Conservation (phyloP, 2,888 invertebrate species). For the Quadroppia sp. region DNA sequence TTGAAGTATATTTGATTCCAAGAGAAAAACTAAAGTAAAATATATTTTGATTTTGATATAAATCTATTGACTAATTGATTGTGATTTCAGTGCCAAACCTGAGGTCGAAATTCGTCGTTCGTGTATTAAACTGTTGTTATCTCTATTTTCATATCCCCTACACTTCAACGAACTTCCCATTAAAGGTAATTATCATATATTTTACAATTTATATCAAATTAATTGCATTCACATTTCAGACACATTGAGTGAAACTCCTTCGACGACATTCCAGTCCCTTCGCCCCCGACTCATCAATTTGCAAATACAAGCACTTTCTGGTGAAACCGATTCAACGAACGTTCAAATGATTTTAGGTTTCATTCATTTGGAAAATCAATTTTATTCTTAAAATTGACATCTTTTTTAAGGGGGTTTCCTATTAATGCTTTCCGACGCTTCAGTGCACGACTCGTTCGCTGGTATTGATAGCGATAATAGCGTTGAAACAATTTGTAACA, state of each 20-base stretch:
- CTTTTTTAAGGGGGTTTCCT: slow-evolving; percentile 14
- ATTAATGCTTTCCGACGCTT: slow-evolving; percentile 1
- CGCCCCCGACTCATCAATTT: slow-evolving; percentile 73
- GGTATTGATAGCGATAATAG: neutral
- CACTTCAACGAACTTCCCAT: slow-evolving; percentile 67
- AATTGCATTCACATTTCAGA: slow-evolving; percentile 39
- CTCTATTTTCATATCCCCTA: slow-evolving; percentile 84
- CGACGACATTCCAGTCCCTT: slow-evolving; percentile 53
- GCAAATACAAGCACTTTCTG: slow-evolving; percentile 74
- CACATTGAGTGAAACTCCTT: slow-evolving; percentile 42
- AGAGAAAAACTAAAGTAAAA: slow-evolving; percentile 69
- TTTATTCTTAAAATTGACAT: neutral
- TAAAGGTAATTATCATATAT: slow-evolving; percentile 50
- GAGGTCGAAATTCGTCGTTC: slow-evolving; percentile 70
- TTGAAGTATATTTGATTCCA: slow-evolving; percentile 76
- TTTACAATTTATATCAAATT: slow-evolving; percentile 50
- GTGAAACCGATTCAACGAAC: slow-evolving; percentile 77
- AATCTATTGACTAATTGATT: slow-evolving; percentile 23
- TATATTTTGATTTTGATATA: slow-evolving; percentile 52
- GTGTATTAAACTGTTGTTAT: slow-evolving; percentile 83
- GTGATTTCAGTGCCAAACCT: neutral
- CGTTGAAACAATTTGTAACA: neutral
- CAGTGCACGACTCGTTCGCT: neutral
- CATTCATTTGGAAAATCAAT: neutral
- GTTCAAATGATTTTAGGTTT: slow-evolving; percentile 75